A percentile compares a stretch with the other conserved stretches of the same genome.
These are phyloP conservation scores for Lasioglossum marginatum DNA, from an alignment of 2,888 invertebrate species.

Conservation along the genomic window DNA sequence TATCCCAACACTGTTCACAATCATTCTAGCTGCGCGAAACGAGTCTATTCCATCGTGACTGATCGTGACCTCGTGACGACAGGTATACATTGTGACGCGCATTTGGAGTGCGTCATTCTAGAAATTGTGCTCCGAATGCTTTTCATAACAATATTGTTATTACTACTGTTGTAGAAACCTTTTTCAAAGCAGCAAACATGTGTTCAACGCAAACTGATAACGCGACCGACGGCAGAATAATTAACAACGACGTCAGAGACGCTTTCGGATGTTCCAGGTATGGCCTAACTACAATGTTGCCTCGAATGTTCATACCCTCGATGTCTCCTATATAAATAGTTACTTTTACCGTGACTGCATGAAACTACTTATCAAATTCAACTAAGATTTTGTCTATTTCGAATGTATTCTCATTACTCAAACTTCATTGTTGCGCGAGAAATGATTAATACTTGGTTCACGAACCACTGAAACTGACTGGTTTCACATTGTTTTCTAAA, in stretches of 20 bases:
- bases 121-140: constrained; percentile 25
- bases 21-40: too few species aligned
- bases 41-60: too few species aligned
- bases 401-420: neutral
- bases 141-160: constrained; percentile 24
- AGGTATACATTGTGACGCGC: neutral
- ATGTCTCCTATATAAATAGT: neutral
- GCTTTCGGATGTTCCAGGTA: constrained; percentile 82
- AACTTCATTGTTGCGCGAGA: neutral
- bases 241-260: constrained; percentile 75
- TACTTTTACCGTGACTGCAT: constrained; percentile 18
- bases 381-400: constrained; percentile 5
- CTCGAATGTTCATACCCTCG: constrained; percentile 12
- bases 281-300: constrained; percentile 15
- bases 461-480: neutral
- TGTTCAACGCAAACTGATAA: constrained; percentile 36
- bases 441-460: neutral
- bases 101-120: constrained; percentile 31
- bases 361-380: neutral
- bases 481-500: neutral
- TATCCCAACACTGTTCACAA: too few species aligned
- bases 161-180: neutral
- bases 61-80: too few species aligned
- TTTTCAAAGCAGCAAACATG: constrained; percentile 38
- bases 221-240: constrained; percentile 42